Percentiles rank a stretch among this genome's conserved stretches.
Evolutionary conservation across 2,797 vertebrate species (phyloP).

Genomic region (Microcaecilia unicolor): DNA sequence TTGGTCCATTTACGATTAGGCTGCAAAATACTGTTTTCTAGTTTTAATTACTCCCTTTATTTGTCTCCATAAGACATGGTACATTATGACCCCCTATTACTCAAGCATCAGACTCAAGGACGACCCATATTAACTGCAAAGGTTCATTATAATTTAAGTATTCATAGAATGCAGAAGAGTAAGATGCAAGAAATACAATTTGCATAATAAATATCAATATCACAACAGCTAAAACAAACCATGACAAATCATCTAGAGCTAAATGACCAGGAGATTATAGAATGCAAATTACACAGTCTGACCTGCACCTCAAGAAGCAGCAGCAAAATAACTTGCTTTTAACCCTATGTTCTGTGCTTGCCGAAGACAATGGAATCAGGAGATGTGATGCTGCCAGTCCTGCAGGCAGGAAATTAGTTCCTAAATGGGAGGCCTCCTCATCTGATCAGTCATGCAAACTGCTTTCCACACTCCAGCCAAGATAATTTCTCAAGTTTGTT

Average conservation of each 20-base stretch:
- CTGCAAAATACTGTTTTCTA: background rate
- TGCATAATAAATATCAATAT: conserved; percentile 66
- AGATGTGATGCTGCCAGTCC: too few relatives aligned
- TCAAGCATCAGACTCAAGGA: conserved; percentile 33
- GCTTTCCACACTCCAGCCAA: too few relatives aligned
- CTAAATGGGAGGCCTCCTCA: too few relatives aligned
- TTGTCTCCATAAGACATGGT: background rate
- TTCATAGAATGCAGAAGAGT: conserved; percentile 50
- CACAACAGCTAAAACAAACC: conserved; percentile 55
- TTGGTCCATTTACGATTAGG: background rate
- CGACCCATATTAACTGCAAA: conserved; percentile 42
- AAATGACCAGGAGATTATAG: conserved; percentile 43
- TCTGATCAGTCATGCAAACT: too few relatives aligned
- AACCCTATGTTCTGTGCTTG: background rate
- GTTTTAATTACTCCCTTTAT: conserved; percentile 22
- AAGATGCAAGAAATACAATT: conserved; percentile 55
- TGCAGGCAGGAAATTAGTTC: too few relatives aligned
- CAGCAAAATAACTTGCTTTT: conserved; percentile 9
- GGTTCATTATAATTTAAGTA: conserved; percentile 48
- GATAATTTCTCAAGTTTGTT: too few relatives aligned
- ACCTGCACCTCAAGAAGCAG: conserved; percentile 22
- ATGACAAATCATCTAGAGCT: conserved; percentile 52
- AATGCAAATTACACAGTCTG: conserved; percentile 37
- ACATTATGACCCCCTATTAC: conserved; percentile 17
- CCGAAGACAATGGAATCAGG: too few relatives aligned